A percentile compares a stretch with the other conserved stretches of the same genome.
Conservation (phyloP, 2,888 invertebrate genomes). For the Tenthredo amoena region DNA sequence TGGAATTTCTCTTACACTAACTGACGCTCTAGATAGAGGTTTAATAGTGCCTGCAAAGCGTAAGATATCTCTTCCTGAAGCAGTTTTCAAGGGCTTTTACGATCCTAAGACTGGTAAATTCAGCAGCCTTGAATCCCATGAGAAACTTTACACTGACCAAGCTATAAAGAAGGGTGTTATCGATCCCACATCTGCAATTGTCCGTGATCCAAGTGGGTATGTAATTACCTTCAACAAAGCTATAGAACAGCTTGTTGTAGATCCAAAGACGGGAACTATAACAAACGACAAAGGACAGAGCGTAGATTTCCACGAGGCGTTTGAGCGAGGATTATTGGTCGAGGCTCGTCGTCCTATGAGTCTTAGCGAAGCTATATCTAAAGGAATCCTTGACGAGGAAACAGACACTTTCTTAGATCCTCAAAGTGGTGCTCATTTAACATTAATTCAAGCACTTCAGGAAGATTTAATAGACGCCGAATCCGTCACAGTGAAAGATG, state of each 20-base stretch:
- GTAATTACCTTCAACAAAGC: conserved; percentile 92
- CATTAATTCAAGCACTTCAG: conserved; percentile 90
- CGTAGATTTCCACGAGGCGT: conserved; percentile 91
- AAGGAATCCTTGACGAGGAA: conserved; percentile 88
- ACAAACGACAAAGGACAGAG: conserved; percentile 81
- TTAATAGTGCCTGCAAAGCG: conserved; percentile 90
- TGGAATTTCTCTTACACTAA: conserved; percentile 87
- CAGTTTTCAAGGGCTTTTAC: conserved; percentile 94
- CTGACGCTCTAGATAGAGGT: conserved; percentile 91
- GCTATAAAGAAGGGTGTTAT: conserved; percentile 92
- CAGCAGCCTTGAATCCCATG: conserved; percentile 88
- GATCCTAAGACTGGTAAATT: conserved; percentile 92
- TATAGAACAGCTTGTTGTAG: conserved; percentile 87
- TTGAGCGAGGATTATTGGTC: conserved; percentile 89
- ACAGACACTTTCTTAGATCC: conserved; percentile 93
- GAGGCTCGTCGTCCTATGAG: conserved; percentile 91
- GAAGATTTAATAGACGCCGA: conserved; percentile 90
- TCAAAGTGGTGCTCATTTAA: conserved; percentile 87
- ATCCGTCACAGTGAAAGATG: conserved; percentile 90
- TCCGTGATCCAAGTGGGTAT: conserved; percentile 86
- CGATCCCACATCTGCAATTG: conserved; percentile 92
- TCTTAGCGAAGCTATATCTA: conserved; percentile 89
- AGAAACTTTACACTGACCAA: conserved; percentile 89
- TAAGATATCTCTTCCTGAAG: conserved; percentile 91
- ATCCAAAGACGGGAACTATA: conserved; percentile 87